Base-by-base conservation (phyloP, 2,888 invertebrate genomes). In the Ophion costatus region DNA sequence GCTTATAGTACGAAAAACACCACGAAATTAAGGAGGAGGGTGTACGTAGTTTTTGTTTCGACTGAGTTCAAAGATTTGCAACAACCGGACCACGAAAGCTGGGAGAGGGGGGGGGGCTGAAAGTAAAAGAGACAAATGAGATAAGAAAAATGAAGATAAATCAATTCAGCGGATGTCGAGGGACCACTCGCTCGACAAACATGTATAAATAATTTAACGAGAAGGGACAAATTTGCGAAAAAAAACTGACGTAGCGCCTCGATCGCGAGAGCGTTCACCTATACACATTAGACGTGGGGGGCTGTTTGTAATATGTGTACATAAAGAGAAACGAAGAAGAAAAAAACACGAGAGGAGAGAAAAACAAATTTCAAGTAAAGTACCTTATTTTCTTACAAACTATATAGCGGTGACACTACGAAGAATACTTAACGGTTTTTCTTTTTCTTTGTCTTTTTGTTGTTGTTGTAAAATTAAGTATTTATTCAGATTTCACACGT, bases 331-430 rank as follows among this genome's bases (percentile, higher is more conserved):
- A 75, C 33, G 42, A 75, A 69, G 33, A 56, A 84, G n/a, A 66
- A 83, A 74, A 22, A 57, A 74, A 64, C 61, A 42, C 17, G 22
- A 24, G 70, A 64, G 29, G 64, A 69, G 59, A 59, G 76, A 82
- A 29, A 71, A 80, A 70, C 75, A 71, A 92, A 92, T 90, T 90
- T 91, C 90, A 91, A 92, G 87, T 91, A 92, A 91, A 92, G 87
- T 91, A 92, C 93, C 90, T 93, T 93, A 93, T 93, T 93, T 93
- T 93, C 93, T 90, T 93, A 92, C 92, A 91, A 92, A 91, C 89
- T 91, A 90, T 90, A 90, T 91, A 92, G 90, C 88, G 91, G 88
- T 90, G 90, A 90, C 90, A 91, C 89, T 90, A 89, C 87, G 89
- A 89, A 89, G 88, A 91, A 91, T 92, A 92, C 89, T 92, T 91